phyloP scores from a whole-genome alignment of 35 echinoderm and acorn worm genomes.

The Amphiura filiformis region DNA sequence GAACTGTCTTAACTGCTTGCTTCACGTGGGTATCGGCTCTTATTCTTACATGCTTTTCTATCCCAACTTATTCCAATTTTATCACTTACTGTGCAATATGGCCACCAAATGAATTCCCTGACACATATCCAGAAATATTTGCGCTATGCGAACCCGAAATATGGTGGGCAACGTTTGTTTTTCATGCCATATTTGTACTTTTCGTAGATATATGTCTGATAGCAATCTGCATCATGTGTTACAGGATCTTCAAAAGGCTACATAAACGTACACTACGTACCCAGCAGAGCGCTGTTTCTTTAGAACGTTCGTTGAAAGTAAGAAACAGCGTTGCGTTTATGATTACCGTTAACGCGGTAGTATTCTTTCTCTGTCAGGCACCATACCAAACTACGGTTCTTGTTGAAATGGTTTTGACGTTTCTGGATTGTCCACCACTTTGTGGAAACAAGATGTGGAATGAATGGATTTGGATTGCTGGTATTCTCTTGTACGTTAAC shows the following conservation, averaged over 20 bases:
- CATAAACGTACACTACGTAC: neutral
- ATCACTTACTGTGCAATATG: constrained; percentile 25
- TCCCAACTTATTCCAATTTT: constrained; percentile 25
- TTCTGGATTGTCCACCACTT: neutral
- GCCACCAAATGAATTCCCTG: neutral
- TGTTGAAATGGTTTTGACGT: constrained; percentile 4
- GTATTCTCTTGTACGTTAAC: constrained; percentile 55
- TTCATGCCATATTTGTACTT: constrained; percentile 12
- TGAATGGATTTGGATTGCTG: neutral
- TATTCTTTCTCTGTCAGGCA: constrained; percentile 45
- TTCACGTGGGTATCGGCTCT: constrained; percentile 34
- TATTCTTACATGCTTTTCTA: constrained; percentile 13
- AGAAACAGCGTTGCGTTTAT: constrained; percentile 28
- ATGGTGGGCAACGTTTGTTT: neutral
- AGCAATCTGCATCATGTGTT: constrained; percentile 34
- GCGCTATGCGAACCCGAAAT: constrained; percentile 17
- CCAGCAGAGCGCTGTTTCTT: neutral
- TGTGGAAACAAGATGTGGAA: neutral
- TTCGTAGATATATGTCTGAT: constrained; percentile 45
- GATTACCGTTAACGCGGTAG: constrained; percentile 38
- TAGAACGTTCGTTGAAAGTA: neutral
- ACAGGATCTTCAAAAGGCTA: constrained; percentile 42
- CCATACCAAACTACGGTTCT: constrained; percentile 35
- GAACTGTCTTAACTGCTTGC: constrained; percentile 3
- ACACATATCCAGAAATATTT: neutral